A percentile compares a stretch with the other conserved stretches of the same genome.
These are phyloP conservation scores for Leucophenga varia DNA, from an alignment of 1,140 invertebrate genomes.

Conservation along the genomic window DNA sequence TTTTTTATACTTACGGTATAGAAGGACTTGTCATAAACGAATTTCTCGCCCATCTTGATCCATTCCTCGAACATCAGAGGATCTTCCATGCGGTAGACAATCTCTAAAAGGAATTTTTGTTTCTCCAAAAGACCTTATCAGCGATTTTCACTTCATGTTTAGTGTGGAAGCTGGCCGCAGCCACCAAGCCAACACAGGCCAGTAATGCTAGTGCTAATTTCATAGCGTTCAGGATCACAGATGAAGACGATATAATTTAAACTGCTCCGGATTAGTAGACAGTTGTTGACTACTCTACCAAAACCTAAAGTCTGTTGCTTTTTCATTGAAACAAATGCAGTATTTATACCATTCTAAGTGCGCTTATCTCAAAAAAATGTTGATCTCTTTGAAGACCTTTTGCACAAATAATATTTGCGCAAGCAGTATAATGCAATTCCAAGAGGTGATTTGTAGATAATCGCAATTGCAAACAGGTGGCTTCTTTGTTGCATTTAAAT, in stretches of 20 bases:
- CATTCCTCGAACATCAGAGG: conserved; percentile 38
- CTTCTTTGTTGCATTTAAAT: no score
- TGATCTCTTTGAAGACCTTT: no score
- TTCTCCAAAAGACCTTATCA: conserved; percentile 33
- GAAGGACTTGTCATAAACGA: conserved; percentile 18
- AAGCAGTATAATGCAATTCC: no score
- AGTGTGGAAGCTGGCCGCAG: conserved; percentile 30
- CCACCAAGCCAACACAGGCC: conserved; percentile 42
- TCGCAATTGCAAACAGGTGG: no score
- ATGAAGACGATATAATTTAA: conserved; percentile 11
- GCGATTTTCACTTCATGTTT: conserved; percentile 35
- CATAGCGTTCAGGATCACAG: conserved; percentile 22
- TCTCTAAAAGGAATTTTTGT: conserved; percentile 44
- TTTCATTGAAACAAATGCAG: background rate
- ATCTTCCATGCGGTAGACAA: conserved; percentile 39
- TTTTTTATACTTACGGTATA: conserved; percentile 30
- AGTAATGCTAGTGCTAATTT: conserved; percentile 42
- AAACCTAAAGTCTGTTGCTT: conserved; percentile 53
- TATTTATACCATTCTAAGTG: no score
- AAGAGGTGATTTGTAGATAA: background rate
- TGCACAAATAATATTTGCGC: no score
- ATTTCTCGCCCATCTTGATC: conserved; percentile 30
- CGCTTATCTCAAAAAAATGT: no score
- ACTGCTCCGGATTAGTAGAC: conserved; percentile 48
- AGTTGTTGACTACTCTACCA: conserved; percentile 27